Percentiles rank a stretch among this genome's conserved stretches.
Conservation (phyloP, 30 jellyfish, hydroid and myxozoan species). For the Nemopilema nomurai region DNA sequence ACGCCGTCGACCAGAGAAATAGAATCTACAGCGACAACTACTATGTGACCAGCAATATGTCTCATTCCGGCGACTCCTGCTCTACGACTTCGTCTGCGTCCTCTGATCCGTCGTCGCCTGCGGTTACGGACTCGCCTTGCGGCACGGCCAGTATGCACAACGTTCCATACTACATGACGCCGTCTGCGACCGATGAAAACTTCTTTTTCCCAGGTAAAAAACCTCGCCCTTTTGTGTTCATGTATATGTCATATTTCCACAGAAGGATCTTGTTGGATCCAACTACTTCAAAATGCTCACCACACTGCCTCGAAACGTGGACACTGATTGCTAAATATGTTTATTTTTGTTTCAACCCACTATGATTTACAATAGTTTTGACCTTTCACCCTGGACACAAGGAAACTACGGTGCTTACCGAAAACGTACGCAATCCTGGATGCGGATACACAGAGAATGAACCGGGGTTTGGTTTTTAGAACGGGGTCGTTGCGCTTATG, state of each 20-base stretch:
- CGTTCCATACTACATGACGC: slow-evolving; percentile 53
- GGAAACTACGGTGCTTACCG: too few relatives aligned
- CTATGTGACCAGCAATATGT: slow-evolving; percentile 44
- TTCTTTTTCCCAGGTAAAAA: slow-evolving; percentile 75
- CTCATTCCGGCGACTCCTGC: slow-evolving; percentile 86
- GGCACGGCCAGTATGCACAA: slow-evolving; percentile 55
- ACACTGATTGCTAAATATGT: too few relatives aligned
- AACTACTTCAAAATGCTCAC: too few relatives aligned
- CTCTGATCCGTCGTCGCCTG: slow-evolving; percentile 89
- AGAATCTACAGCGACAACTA: slow-evolving; percentile 51
- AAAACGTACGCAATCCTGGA: too few relatives aligned
- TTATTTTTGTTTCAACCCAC: too few relatives aligned
- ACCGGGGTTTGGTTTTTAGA: too few relatives aligned
- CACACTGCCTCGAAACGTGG: neutral
- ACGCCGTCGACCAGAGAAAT: slow-evolving; percentile 50
- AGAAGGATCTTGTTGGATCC: too few relatives aligned
- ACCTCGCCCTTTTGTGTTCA: neutral
- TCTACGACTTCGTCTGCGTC: slow-evolving; percentile 94
- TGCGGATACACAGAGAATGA: too few relatives aligned
- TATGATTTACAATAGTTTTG: too few relatives aligned
- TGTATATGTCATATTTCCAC: neutral
- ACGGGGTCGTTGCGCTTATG: too few relatives aligned
- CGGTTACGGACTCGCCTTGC: slow-evolving; percentile 65
- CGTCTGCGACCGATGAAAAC: slow-evolving; percentile 56
- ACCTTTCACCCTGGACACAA: too few relatives aligned